Evolutionary conservation across 2,888 invertebrate species (phyloP).

Genomic region (Leptinotarsa tumamoca): DNA sequence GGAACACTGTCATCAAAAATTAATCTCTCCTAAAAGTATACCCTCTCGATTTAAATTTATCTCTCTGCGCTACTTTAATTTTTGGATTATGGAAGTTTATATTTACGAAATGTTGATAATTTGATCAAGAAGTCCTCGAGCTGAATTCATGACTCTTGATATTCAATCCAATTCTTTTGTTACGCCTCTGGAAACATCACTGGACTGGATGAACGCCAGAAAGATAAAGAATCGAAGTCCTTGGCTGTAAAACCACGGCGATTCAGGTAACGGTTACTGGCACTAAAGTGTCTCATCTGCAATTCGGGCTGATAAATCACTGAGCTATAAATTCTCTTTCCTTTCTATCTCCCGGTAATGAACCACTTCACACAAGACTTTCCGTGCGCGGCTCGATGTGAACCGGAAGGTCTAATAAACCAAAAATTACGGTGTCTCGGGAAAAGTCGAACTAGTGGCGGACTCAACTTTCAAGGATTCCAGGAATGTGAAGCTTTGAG

Average conservation of each 20-base stretch:
- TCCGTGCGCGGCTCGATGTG: slow-evolving; percentile 37
- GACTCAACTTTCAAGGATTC: background rate
- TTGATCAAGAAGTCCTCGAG: too few relatives aligned
- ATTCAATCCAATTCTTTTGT: background rate
- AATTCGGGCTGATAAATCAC: slow-evolving; percentile 64
- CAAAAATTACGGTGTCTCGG: slow-evolving; percentile 21
- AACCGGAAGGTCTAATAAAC: slow-evolving; percentile 33
- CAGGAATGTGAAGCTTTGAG: background rate
- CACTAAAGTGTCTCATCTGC: slow-evolving; percentile 65
- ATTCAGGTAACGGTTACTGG: slow-evolving; percentile 63
- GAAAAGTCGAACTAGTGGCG: background rate
- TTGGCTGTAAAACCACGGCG: slow-evolving; percentile 58
- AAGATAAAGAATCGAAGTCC: slow-evolving; percentile 60
- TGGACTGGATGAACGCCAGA: slow-evolving; percentile 57
- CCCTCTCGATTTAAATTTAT: too few relatives aligned
- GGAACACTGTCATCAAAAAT: too few relatives aligned
- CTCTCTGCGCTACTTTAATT: too few relatives aligned
- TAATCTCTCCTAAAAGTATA: too few relatives aligned
- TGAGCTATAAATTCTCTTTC: slow-evolving; percentile 59
- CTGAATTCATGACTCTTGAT: background rate
- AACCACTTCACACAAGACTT: slow-evolving; percentile 57
- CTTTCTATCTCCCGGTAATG: slow-evolving; percentile 53
- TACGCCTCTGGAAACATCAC: slow-evolving; percentile 37
- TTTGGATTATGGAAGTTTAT: too few relatives aligned
- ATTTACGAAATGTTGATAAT: too few relatives aligned